Conservation (phyloP, 2,113 vertebrate genomes). For the Cynoglossus semilaevis region DNA sequence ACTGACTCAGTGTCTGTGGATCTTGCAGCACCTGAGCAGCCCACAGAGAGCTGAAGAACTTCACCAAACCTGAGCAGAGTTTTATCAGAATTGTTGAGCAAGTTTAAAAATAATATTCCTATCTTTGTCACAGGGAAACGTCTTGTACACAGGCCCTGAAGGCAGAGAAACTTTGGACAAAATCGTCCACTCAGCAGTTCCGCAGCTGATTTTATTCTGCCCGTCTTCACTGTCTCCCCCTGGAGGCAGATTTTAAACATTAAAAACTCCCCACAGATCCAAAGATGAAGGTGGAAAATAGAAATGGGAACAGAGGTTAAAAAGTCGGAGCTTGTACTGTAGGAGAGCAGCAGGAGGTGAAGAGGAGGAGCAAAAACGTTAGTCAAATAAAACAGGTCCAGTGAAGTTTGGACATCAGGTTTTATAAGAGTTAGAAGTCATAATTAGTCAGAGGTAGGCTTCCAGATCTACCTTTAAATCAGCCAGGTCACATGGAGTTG, state of each 20-base stretch:
- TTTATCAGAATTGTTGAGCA: no score
- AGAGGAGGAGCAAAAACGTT: slow-evolving; percentile 1
- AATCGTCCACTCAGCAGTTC: slow-evolving; percentile 20
- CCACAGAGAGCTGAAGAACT: no score
- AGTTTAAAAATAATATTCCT: no score
- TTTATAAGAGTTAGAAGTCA: no score
- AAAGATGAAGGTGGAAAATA: slow-evolving; percentile 1
- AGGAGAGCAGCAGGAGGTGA: slow-evolving; percentile 17
- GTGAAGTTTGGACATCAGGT: slow-evolving; percentile 34
- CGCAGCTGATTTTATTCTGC: background rate
- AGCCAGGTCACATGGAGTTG: no score
- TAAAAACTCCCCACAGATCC: background rate
- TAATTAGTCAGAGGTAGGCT: no score
- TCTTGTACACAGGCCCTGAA: background rate
- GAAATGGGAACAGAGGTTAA: slow-evolving; percentile 18
- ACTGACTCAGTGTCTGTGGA: no score
- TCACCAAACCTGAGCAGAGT: no score
- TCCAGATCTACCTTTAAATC: no score
- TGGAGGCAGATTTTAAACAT: background rate
- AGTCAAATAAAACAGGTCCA: no score
- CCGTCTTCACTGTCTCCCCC: slow-evolving; percentile 12
- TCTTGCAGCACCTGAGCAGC: no score
- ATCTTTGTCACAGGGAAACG: slow-evolving; percentile 4
- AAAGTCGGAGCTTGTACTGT: background rate
- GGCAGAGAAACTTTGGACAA: slow-evolving; percentile 11